Percentiles rank a stretch among this genome's conserved stretches.
These are phyloP conservation scores for Drosophila navojoa DNA, from an alignment of 1,140 invertebrate genomes.

Conservation along the genomic window DNA sequence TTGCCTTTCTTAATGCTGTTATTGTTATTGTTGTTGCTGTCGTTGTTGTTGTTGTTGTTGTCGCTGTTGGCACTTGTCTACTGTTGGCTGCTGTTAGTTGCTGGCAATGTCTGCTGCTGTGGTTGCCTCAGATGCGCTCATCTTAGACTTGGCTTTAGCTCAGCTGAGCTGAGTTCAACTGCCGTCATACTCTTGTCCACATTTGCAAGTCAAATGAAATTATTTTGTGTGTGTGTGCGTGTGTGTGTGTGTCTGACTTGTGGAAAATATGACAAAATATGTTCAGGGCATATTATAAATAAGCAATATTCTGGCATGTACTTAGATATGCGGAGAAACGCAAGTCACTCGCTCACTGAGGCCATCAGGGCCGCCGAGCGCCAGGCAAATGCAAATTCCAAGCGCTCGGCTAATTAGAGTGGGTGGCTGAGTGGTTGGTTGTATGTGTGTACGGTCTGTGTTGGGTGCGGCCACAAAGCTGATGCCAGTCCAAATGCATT, in stretches of 20 bases:
- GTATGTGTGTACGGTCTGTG: no score
- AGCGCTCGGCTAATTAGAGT: conserved; percentile 58
- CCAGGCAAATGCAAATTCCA: conserved; percentile 40
- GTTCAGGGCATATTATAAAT: conserved; percentile 57
- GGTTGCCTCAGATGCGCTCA: conserved; percentile 39
- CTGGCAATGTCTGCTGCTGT: conserved; percentile 16
- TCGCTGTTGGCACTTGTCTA: conserved; percentile 46
- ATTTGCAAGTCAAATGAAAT: conserved; percentile 81
- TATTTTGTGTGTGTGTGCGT: conserved; percentile 45
- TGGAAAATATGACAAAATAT: conserved; percentile 36
- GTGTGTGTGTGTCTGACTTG: background rate
- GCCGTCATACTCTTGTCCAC: conserved; percentile 53
- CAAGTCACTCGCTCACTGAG: background rate
- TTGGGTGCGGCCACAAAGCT: background rate
- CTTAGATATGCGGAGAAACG: conserved; percentile 43
- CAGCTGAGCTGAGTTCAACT: conserved; percentile 24
- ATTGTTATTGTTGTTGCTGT: conserved; percentile 14
- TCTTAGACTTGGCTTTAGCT: conserved; percentile 25
- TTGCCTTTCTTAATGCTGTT: conserved; percentile 38
- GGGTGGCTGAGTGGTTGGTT: background rate
- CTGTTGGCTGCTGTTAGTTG: conserved; percentile 15
- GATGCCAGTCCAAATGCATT: conserved; percentile 2
- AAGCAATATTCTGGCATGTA: conserved; percentile 48
- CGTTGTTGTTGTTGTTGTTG: conserved; percentile 11
- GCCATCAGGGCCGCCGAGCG: background rate